A percentile compares a stretch with the other conserved stretches of the same genome.
phyloP scores from a whole-genome alignment of 2,888 invertebrate species.

The Strigamia crassipes region DNA sequence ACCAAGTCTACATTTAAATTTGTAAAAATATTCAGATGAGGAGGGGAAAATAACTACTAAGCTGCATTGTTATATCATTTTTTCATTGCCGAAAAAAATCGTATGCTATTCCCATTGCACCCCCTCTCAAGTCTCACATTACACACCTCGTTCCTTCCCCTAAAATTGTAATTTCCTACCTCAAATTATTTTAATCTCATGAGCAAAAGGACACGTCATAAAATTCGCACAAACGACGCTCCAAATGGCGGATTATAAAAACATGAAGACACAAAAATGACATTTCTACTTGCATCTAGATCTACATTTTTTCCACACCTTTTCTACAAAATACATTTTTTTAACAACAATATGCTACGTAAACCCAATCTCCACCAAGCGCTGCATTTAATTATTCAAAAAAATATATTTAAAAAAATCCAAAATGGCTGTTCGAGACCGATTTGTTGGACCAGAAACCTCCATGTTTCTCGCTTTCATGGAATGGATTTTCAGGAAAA shows the following conservation, averaged over 20 bases:
- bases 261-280: constrained; percentile 40
- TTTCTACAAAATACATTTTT: neutral
- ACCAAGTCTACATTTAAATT: neutral
- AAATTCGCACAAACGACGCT: constrained; percentile 27
- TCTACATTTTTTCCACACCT: neutral
- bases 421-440: too few relatives aligned
- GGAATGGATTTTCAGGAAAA: too few relatives aligned
- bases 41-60: neutral
- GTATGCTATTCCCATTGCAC: constrained; percentile 30
- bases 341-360: too few relatives aligned
- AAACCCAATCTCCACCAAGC: too few relatives aligned
- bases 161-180: constrained; percentile 42
- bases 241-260: constrained; percentile 39
- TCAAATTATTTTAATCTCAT: constrained; percentile 40
- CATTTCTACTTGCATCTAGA: neutral
- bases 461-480: too few relatives aligned
- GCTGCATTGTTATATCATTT: constrained; percentile 12
- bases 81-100: neutral
- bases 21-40: neutral
- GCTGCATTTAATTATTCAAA: too few relatives aligned
- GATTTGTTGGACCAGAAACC: too few relatives aligned
- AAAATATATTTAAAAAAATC: too few relatives aligned
- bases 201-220: constrained; percentile 42
- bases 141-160: neutral
- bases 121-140: constrained; percentile 4